Evolutionary conservation across 1,140 invertebrate species (phyloP).

Genomic region (Pseudomyrmex dendroicus): DNA sequence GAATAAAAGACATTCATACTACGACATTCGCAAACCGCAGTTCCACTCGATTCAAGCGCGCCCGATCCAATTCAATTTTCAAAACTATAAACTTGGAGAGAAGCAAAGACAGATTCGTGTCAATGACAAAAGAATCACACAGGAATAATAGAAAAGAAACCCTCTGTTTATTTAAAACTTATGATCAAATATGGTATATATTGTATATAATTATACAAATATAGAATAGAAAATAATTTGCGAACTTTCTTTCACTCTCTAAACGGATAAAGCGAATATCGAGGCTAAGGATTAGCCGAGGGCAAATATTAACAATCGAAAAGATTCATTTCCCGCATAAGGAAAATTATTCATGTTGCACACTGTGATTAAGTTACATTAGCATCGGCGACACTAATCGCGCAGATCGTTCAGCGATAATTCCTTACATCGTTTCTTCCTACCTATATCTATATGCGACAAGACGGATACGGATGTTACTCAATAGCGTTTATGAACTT

Average conservation of each 20-base stretch:
- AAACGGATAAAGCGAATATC: background rate
- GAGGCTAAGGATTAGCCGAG: background rate
- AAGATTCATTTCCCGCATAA: slow-evolving; percentile 4
- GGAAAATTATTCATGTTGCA: slow-evolving; percentile 2
- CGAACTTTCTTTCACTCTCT: background rate
- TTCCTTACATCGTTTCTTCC: slow-evolving; percentile 15
- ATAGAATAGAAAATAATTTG: background rate
- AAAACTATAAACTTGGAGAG: too few species aligned
- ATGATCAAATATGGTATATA: too few species aligned
- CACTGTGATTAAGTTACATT: slow-evolving; percentile 26
- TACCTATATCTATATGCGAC: background rate
- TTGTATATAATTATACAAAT: background rate
- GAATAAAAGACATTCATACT: background rate
- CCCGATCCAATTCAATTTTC: too few species aligned
- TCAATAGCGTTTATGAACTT: slow-evolving; percentile 54
- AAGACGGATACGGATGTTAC: slow-evolving; percentile 47
- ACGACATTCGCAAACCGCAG: background rate
- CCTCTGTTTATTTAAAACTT: too few species aligned
- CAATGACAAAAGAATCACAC: too few species aligned
- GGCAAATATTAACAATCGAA: background rate
- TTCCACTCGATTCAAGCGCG: too few species aligned
- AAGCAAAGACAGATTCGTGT: too few species aligned
- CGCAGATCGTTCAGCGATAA: slow-evolving; percentile 31
- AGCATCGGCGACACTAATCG: slow-evolving; percentile 1
- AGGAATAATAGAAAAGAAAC: too few species aligned